Base-by-base conservation (phyloP, 1,140 invertebrate species). In the Wiebesia pumilae region DNA sequence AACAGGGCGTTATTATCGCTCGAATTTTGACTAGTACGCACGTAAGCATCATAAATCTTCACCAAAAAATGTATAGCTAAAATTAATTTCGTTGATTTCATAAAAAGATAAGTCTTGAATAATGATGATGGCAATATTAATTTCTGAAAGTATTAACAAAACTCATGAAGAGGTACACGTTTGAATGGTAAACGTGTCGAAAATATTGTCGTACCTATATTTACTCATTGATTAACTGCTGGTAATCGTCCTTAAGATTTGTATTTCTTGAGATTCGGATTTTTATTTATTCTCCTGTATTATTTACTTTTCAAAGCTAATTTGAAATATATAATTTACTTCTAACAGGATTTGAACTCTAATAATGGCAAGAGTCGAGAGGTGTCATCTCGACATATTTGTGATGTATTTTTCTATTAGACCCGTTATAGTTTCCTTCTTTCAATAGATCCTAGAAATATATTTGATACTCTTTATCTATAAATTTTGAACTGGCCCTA, bases 21-120 rank as follows among this genome's bases (percentile, higher is more conserved):
- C 67, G n/a, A 93, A 93, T 93, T 93, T 93, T 93, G 93, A 93
- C 93, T 93, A 93, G 93, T 90, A 92, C 90, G 90, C 89, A 83
- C 80, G 87, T 89, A 87, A n/a, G 87, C 81, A 87, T 89, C 71
- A 43, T 81, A 75, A 77, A 78, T 33, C 78, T 65, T 79, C 30
- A 69, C 51, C 58, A 62, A 65, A 75, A 75, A 73, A 3, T 47
- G 24, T 80, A 85, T 27, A 67, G 16, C 30, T 80, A 69, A 33
- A 85, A 75, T 38, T 35, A 54, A 79, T 79, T 54, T 54, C 47
- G 24, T 79, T 54, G 24, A 47, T 77, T 62, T 62, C 58, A 4
- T 62, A 62, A 62, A 27, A 27, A 4, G 24, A 62, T 62, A 62
- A 62, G 3, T 27, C 4, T 14, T 19, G 47, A 35, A 40, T 38